A percentile compares a stretch with the other conserved stretches of the same genome.
Conservation (phyloP, 1,140 invertebrate species). For the Leptinotarsa undecemlineata region DNA sequence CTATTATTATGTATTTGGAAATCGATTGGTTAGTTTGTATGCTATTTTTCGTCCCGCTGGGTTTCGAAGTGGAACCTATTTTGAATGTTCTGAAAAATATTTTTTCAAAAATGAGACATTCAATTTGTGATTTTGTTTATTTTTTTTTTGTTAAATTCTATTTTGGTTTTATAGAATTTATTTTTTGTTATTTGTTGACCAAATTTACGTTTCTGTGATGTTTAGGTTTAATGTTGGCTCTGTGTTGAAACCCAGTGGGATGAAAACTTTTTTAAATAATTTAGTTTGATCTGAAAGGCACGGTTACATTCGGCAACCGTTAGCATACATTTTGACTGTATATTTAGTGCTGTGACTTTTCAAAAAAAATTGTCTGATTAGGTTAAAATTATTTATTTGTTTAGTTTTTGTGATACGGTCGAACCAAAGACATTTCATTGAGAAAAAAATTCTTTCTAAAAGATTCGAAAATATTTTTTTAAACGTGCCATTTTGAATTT, state of each 20-base stretch:
- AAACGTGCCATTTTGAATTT: conserved; percentile 48
- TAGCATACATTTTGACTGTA: conserved; percentile 52
- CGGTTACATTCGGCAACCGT: conserved; percentile 47
- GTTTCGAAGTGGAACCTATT: background rate
- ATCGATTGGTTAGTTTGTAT: conserved; percentile 38
- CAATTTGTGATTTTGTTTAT: conserved; percentile 31
- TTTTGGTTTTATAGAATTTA: conserved; percentile 34
- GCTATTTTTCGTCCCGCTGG: conserved; percentile 20
- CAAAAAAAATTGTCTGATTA: conserved; percentile 51
- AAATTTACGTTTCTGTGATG: conserved; percentile 39
- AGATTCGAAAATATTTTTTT: conserved; percentile 48
- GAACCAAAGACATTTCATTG: conserved; percentile 51
- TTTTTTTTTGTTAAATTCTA: conserved; percentile 31
- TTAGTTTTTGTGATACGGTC: conserved; percentile 51
- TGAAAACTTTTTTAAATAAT: conserved; percentile 18
- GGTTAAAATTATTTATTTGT: conserved; percentile 51
- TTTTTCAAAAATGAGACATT: conserved; percentile 20
- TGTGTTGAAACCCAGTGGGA: background rate
- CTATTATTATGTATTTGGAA: conserved; percentile 43
- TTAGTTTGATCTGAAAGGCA: conserved; percentile 50
- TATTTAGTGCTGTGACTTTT: conserved; percentile 54
- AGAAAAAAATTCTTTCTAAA: conserved; percentile 38
- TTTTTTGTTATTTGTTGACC: conserved; percentile 33
- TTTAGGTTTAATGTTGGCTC: conserved; percentile 21
- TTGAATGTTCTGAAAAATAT: conserved; percentile 30